phyloP scores from a whole-genome alignment of 2,888 invertebrate genomes.

The Melanostoma scalare region DNA sequence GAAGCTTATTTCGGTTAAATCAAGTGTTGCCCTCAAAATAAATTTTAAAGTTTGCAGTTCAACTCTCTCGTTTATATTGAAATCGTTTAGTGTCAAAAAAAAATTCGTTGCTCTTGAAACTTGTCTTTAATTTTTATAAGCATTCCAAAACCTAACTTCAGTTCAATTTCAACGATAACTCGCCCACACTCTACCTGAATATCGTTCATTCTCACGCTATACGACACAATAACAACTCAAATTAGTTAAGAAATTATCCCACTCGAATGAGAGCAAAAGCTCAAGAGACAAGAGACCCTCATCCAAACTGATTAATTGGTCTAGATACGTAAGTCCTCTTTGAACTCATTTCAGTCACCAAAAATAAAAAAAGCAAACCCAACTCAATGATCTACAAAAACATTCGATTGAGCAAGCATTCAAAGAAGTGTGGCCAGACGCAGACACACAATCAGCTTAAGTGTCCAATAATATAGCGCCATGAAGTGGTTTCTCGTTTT shows the following conservation, averaged over 20 bases:
- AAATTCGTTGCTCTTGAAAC: neutral
- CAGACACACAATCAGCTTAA: constrained; percentile 55
- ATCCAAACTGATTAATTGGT: constrained; percentile 51
- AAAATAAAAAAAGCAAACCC: neutral
- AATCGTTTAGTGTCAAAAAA: neutral
- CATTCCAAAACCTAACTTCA: neutral
- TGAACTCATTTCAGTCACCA: constrained; percentile 26
- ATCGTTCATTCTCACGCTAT: constrained; percentile 30
- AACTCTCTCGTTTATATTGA: constrained; percentile 23
- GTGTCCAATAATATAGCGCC: constrained; percentile 65
- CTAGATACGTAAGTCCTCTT: constrained; percentile 40
- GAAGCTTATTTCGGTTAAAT: neutral
- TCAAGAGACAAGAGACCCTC: neutral
- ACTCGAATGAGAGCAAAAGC: too few species aligned
- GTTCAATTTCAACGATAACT: neutral
- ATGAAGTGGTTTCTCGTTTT: constrained; percentile 54
- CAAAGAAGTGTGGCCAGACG: constrained; percentile 43
- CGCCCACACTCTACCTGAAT: neutral
- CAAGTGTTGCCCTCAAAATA: neutral
- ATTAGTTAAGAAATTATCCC: constrained; percentile 18
- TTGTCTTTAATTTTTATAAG: neutral
- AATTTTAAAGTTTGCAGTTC: neutral
- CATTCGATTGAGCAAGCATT: neutral
- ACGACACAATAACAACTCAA: constrained; percentile 14
- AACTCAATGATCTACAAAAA: neutral